Conservation (phyloP, 2,888 invertebrate genomes). For the Thysanoteuthis rhombus region DNA sequence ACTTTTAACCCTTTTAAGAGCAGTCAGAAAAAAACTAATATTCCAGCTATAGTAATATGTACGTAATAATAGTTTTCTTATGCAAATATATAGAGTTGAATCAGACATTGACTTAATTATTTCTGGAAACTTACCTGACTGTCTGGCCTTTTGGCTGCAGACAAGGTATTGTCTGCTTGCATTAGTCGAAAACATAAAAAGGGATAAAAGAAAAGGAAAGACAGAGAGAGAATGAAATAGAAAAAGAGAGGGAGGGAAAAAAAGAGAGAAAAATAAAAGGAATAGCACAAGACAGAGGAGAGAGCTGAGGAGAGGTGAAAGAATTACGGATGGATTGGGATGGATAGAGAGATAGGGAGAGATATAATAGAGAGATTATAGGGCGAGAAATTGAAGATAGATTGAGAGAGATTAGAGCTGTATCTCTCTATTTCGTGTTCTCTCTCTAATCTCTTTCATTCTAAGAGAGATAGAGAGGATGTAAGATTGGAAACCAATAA, state of each 20-base stretch:
- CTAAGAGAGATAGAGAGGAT: not conserved
- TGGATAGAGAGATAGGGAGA: not conserved
- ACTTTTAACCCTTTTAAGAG: too few relatives aligned
- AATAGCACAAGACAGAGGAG: not conserved
- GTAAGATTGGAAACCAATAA: not conserved
- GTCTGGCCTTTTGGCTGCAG: too few relatives aligned
- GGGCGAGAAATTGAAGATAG: rapidly evolving
- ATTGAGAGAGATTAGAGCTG: not conserved
- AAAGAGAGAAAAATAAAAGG: rapidly evolving
- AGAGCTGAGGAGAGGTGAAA: rapidly evolving
- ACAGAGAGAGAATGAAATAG: not conserved
- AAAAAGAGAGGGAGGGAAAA: not conserved
- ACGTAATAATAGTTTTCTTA: too few relatives aligned
- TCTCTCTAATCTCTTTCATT: too few relatives aligned
- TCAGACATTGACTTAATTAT: too few relatives aligned
- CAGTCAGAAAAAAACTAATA: too few relatives aligned
- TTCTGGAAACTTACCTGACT: too few relatives aligned
- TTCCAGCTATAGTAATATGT: too few relatives aligned
- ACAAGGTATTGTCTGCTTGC: too few relatives aligned
- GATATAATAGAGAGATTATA: rapidly evolving
- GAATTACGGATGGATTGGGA: not conserved
- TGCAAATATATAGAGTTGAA: too few relatives aligned
- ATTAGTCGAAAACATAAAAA: not conserved
- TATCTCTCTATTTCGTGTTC: too few relatives aligned
- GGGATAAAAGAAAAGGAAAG: not conserved